Percentiles rank a stretch among this genome's conserved stretches.
Evolutionary conservation across 1,140 invertebrate species (phyloP).

Genomic region (Harpegnathos saltator): DNA sequence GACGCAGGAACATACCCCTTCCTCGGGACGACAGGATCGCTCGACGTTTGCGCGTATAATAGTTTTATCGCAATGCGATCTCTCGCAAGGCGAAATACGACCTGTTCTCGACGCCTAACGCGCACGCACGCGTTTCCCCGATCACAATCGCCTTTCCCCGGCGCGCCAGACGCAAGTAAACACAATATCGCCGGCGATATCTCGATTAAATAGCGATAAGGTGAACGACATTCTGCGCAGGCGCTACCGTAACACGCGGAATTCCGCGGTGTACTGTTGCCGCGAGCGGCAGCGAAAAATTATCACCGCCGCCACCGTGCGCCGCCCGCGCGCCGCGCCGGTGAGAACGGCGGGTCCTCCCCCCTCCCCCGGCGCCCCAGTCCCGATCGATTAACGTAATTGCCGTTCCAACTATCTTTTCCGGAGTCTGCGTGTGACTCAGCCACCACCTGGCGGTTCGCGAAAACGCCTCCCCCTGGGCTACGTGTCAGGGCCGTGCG

Average conservation of each 20-base stretch:
- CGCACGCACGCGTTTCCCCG: too few relatives aligned
- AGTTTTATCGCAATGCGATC: not conserved
- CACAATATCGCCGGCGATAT: conserved; percentile 9
- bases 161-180: conserved; percentile 28
- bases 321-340: too few relatives aligned
- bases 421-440: conserved; percentile 22
- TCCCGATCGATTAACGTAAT: conserved; percentile 51
- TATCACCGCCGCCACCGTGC: too few relatives aligned
- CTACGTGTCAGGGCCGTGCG: not conserved
- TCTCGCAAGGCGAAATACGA: conserved; percentile 6
- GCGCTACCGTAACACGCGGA: conserved; percentile 56
- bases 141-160: conserved; percentile 42
- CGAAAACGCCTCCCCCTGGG: conserved; percentile 36
- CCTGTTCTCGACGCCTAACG: not conserved
- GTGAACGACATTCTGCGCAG: conserved; percentile 49
- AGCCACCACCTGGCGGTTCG: not conserved
- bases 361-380: too few relatives aligned
- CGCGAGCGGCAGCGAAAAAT: conserved; percentile 22
- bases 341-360: too few relatives aligned
- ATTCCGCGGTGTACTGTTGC: conserved; percentile 32
- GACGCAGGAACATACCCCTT: too few relatives aligned
- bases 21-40: too few relatives aligned
- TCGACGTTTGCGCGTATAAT: not conserved
- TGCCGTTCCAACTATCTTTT: conserved; percentile 46
- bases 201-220: conserved; percentile 28